A percentile compares a stretch with the other conserved stretches of the same genome.
These are phyloP conservation scores for Jacana jacana DNA, from an alignment of 2,113 vertebrate genomes.

Conservation along the genomic window DNA sequence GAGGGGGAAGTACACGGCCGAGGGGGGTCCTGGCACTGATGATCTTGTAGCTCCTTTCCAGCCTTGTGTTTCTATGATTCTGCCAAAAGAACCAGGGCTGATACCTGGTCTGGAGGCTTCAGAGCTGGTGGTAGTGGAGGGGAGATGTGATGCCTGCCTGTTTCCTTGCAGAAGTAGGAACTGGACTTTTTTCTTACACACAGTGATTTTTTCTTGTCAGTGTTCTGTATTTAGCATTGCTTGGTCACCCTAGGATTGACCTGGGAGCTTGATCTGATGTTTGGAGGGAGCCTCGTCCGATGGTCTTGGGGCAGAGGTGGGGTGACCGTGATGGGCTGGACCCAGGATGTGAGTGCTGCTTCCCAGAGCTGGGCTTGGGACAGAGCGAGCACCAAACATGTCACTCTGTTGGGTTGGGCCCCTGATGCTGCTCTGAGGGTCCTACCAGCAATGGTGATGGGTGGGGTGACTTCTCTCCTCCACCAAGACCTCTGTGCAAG, in stretches of 20 bases:
- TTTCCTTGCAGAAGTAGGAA: not conserved
- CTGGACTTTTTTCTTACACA: not conserved
- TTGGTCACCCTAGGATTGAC: too few relatives aligned
- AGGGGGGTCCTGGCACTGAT: not conserved
- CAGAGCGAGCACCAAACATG: not conserved
- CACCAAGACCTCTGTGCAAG: not conserved
- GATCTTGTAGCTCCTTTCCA: too few relatives aligned
- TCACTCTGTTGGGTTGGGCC: not conserved
- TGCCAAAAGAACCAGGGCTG: not conserved
- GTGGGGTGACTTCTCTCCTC: not conserved
- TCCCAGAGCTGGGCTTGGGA: not conserved
- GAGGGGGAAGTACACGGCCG: rapidly evolving
- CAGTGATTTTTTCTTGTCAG: not conserved
- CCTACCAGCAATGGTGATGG: rapidly evolving
- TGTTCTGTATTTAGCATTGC: not conserved
- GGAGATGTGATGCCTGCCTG: not conserved
- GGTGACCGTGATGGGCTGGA: not conserved
- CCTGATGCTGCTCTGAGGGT: not conserved
- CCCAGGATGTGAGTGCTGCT: not conserved
- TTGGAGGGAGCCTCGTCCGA: not conserved
- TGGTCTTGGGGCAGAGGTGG: not conserved
- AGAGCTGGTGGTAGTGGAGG: not conserved
- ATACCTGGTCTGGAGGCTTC: not conserved
- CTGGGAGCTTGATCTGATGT: not conserved
- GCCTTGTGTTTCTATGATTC: not conserved